phyloP scores from a whole-genome alignment of 2,888 invertebrate species.

The Eupeodes latifasciatus region DNA sequence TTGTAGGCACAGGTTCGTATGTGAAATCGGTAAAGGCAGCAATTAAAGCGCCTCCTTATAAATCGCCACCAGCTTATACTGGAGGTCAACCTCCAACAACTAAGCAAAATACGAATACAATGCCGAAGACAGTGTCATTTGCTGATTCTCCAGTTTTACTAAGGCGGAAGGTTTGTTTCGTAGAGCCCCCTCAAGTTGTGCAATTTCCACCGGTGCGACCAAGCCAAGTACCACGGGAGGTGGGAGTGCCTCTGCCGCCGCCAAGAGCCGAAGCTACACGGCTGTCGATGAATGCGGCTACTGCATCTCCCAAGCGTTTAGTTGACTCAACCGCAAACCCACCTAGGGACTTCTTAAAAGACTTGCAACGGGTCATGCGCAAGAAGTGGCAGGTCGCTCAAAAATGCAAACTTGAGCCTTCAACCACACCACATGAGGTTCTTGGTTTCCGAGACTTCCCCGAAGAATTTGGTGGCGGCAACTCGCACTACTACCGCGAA shows the following conservation, averaged over 20 bases:
- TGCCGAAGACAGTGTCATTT: slow-evolving; percentile 83
- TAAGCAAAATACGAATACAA: slow-evolving; percentile 75
- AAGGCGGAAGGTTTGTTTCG: slow-evolving; percentile 84
- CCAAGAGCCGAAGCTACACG: slow-evolving; percentile 90
- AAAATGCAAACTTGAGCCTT: slow-evolving; percentile 93
- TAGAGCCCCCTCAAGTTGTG: slow-evolving; percentile 81
- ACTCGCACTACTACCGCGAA: slow-evolving; percentile 83
- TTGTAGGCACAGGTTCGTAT: slow-evolving; percentile 64
- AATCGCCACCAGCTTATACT: slow-evolving; percentile 83
- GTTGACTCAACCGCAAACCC: slow-evolving; percentile 90
- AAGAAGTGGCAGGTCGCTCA: slow-evolving; percentile 97
- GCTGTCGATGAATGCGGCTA: slow-evolving; percentile 86
- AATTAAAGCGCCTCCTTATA: slow-evolving; percentile 83
- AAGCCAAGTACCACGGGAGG: slow-evolving; percentile 66
- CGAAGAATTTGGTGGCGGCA: slow-evolving; percentile 82
- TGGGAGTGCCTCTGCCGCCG: slow-evolving; percentile 87
- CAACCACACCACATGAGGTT: slow-evolving; percentile 96
- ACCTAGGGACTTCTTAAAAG: slow-evolving; percentile 93
- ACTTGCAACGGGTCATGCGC: slow-evolving; percentile 95
- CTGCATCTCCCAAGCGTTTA: slow-evolving; percentile 89
- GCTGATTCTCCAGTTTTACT: slow-evolving; percentile 84
- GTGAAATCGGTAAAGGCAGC: slow-evolving; percentile 78
- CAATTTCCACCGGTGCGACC: slow-evolving; percentile 79
- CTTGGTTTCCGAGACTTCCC: slow-evolving; percentile 94
- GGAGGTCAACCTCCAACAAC: slow-evolving; percentile 75